phyloP scores from a whole-genome alignment of 2,113 vertebrate genomes.

The Cheirogaleus medius region DNA sequence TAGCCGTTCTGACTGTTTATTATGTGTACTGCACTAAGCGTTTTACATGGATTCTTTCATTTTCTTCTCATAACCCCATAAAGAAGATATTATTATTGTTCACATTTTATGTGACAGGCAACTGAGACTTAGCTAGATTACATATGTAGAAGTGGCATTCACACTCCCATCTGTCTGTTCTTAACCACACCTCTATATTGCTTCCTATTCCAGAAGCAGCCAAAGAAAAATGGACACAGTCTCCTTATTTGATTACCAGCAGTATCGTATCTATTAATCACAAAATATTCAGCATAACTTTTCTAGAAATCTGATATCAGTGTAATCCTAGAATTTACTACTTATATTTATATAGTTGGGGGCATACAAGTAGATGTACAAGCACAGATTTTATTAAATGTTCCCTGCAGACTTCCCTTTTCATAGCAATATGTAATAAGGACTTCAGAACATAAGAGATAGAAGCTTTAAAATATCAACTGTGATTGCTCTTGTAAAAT shows the following conservation, averaged over 20 bases:
- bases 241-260: background rate
- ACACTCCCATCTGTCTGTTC: background rate
- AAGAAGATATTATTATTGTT: background rate
- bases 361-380: background rate
- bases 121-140: background rate
- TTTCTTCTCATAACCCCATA: background rate
- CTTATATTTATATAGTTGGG: background rate
- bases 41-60: background rate
- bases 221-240: background rate
- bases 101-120: background rate
- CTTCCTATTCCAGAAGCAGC: background rate
- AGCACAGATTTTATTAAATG: background rate
- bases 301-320: background rate
- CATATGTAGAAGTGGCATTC: background rate
- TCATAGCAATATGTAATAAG: background rate
- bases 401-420: background rate
- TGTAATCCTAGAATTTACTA: slow-evolving; percentile 3
- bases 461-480: slow-evolving; percentile 13
- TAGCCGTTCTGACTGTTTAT: background rate
- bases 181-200: background rate
- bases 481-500: slow-evolving; percentile 29
- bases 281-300: background rate
- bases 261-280: background rate
- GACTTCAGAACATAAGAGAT: background rate
- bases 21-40: background rate